Conservation (phyloP, 92 coral and sea anemone species). For the Pocillopora grandis region DNA sequence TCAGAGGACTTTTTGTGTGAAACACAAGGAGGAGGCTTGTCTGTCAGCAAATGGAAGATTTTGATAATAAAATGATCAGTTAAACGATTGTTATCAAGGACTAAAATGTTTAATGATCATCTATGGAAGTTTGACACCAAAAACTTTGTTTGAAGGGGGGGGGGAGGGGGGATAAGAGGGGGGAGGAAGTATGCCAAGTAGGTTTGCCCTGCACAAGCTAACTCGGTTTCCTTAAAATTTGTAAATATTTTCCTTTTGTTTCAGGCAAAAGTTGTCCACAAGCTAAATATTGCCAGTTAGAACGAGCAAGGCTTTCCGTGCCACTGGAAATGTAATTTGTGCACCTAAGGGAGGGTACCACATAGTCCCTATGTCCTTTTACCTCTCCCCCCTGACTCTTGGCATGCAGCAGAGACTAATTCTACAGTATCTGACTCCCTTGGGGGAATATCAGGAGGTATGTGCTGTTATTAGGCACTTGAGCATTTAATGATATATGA, state of each 20-base stretch:
- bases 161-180: too few species aligned
- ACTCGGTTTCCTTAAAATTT: neutral
- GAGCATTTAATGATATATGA: neutral
- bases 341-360: constrained; percentile 53
- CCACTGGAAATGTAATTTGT: neutral
- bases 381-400: constrained; percentile 74
- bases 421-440: constrained; percentile 85
- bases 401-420: constrained; percentile 91
- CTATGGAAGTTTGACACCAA: too few species aligned
- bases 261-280: constrained; percentile 34
- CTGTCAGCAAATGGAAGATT: too few species aligned
- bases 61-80: too few species aligned
- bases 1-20: too few species aligned
- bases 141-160: too few species aligned
- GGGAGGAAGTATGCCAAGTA: too few species aligned
- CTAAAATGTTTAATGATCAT: too few species aligned
- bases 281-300: constrained; percentile 28
- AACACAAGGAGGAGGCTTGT: too few species aligned
- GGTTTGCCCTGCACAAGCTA: neutral
- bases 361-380: constrained; percentile 70
- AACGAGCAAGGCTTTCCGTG: constrained; percentile 25
- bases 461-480: neutral
- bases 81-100: too few species aligned
- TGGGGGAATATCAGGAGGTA: constrained; percentile 99
- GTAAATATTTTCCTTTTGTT: neutral